Evolutionary conservation across 2,113 vertebrate genomes (phyloP).

Genomic region (Ptyas mucosa): DNA sequence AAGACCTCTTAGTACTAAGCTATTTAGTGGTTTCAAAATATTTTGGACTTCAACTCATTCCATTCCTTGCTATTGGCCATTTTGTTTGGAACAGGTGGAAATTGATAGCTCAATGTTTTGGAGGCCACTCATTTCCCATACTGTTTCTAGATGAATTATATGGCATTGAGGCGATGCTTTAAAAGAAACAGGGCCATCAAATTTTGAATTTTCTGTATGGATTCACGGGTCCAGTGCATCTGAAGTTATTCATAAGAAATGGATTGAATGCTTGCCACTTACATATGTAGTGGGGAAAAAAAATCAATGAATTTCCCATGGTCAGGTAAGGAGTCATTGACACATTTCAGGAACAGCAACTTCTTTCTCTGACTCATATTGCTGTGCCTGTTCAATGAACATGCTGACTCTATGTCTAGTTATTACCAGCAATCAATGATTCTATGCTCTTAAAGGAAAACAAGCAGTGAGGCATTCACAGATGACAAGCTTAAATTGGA

Average conservation of each 20-base stretch:
- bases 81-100: not conserved
- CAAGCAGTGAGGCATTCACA: constrained; percentile 25
- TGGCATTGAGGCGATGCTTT: not conserved
- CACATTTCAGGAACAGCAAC: not conserved
- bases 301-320: not conserved
- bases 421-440: constrained; percentile 3
- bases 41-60: not conserved
- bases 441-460: constrained; percentile 28
- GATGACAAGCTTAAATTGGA: constrained; percentile 27
- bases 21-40: not conserved
- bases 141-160: not conserved
- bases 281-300: not conserved
- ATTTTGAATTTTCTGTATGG: not conserved
- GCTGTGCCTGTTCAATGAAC: constrained; percentile 1
- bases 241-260: not conserved
- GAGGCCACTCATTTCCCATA: not conserved
- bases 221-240: not conserved
- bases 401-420: constrained; percentile 3
- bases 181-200: not conserved
- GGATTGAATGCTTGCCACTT: not conserved
- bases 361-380: constrained; percentile 4
- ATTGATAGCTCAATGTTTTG: not conserved
- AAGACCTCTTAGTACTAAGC: not conserved
- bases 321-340: not conserved
- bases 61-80: not conserved